Conservation (phyloP, 1,140 invertebrate genomes). For the Ephestia elutella region DNA sequence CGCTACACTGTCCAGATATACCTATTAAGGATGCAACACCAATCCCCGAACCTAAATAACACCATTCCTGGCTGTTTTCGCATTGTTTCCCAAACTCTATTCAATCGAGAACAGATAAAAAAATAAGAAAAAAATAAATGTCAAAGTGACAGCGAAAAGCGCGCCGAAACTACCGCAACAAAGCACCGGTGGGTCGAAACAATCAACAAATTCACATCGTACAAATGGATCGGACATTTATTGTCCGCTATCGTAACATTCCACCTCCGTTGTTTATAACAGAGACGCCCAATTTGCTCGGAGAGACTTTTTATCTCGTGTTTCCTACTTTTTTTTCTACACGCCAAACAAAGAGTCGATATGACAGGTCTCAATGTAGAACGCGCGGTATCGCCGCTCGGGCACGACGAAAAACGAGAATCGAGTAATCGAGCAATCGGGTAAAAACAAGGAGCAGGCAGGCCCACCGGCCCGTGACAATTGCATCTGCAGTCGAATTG, state of each 20-base stretch:
- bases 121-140: conserved; percentile 31
- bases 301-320: conserved; percentile 64
- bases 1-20: conserved; percentile 62
- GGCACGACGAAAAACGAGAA: conserved; percentile 59
- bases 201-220: conserved; percentile 64
- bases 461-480: conserved; percentile 62
- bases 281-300: conserved; percentile 70
- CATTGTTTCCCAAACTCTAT: conserved; percentile 23
- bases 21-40: conserved; percentile 60
- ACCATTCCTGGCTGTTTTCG: conserved; percentile 32
- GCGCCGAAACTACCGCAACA: conserved; percentile 51
- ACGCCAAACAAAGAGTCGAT: conserved; percentile 65
- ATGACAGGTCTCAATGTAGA: conserved; percentile 64
- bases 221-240: conserved; percentile 67
- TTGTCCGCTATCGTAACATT: conserved; percentile 69
- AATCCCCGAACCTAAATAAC: conserved; percentile 44
- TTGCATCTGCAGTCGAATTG: conserved; percentile 60
- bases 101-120: conserved; percentile 19
- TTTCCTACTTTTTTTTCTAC: conserved; percentile 51
- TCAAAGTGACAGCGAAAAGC: conserved; percentile 44
- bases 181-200: conserved; percentile 49
- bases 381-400: conserved; percentile 51
- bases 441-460: conserved; percentile 59
- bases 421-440: conserved; percentile 59
- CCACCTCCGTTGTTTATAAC: conserved; percentile 71